Evolutionary conservation across 1,140 invertebrate genomes (phyloP), one percentile per base, ranked within the genome.

Genomic region (Ceratina calcarata): DNA sequence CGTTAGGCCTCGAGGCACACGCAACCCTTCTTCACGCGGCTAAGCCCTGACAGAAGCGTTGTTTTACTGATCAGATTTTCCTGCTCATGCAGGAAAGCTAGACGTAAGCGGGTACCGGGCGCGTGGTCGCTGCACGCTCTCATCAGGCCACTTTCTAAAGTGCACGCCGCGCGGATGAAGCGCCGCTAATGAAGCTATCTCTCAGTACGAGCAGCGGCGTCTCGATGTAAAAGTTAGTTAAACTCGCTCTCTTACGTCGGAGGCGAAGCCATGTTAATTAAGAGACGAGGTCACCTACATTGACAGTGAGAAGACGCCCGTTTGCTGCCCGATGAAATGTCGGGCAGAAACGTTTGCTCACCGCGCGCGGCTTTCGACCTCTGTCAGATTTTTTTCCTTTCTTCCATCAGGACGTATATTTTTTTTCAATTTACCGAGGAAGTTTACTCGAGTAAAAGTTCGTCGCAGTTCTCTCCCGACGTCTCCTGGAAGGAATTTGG

Each of bases 251-350:
- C 61, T 79, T 81, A 81, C 80, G 72, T 78, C 64, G 24, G 61
- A 37, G 32, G 79, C 73, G 69, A 67, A 24, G 81, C 80, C 85
- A 88, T 88, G 87, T 88, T 90, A 90, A 91, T 91, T 88, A 89
- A 90, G 85, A 91, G 87, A 91, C 86, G 84, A 88, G 89, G 90
- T 91, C 89, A 91, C 89, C 89, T 89, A 90, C 89, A 90, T 90
- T 81, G 87, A 88, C 86, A 85, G 77, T 67, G 53, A 71, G 37
- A 45, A 45, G 74, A 80, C 81, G 66, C 71, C 68, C 74, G 18
- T 53, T 65, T 15, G 55, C 37, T 45, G 37, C 37, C 37, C 72
- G 81, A 84, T 78, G 85, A 88, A 88, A 89, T 87, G 84, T 83
- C 84, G 87, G 83, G 76, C 87, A 58, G 22, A 45, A 45, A 73